A percentile compares a stretch with the other conserved stretches of the same genome.
Conservation (phyloP, 2,113 vertebrate species). For the Chionis minor region DNA sequence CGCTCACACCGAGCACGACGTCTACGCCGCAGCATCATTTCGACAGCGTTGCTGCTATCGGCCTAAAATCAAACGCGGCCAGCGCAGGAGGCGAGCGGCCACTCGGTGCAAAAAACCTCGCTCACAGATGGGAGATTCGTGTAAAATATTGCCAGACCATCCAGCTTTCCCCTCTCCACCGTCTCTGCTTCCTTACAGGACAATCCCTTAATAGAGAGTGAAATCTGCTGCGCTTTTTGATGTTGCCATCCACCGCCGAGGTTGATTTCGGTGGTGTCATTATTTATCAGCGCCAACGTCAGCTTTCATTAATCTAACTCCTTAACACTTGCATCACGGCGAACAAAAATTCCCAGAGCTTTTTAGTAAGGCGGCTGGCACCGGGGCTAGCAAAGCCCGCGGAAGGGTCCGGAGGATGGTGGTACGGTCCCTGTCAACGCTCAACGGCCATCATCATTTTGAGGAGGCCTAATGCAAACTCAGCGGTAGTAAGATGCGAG, state of each 20-base stretch:
- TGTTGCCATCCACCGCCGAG: neutral
- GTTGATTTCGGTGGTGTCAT: constrained; percentile 45
- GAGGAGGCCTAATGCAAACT: constrained; percentile 26
- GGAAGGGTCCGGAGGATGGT: constrained; percentile 4
- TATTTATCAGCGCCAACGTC: constrained; percentile 59
- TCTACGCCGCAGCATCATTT: neutral
- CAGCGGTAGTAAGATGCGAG: neutral
- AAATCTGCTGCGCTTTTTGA: constrained; percentile 42
- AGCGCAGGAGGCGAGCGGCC: neutral
- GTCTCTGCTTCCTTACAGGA: neutral
- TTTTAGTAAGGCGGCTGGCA: neutral
- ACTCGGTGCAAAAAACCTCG: neutral
- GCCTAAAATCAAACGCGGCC: neutral
- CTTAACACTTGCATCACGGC: neutral
- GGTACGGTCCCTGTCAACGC: constrained; percentile 30
- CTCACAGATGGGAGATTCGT: neutral
- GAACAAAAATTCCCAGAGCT: constrained; percentile 12
- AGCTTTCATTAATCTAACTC: constrained; percentile 61
- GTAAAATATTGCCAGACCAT: neutral
- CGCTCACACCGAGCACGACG: neutral
- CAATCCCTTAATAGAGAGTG: constrained; percentile 20
- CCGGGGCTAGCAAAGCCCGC: neutral
- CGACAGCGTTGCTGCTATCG: neutral
- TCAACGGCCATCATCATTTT: neutral
- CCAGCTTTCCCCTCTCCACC: neutral